phyloP scores from a whole-genome alignment of 2,888 invertebrate species.

The Heliconius sara region DNA sequence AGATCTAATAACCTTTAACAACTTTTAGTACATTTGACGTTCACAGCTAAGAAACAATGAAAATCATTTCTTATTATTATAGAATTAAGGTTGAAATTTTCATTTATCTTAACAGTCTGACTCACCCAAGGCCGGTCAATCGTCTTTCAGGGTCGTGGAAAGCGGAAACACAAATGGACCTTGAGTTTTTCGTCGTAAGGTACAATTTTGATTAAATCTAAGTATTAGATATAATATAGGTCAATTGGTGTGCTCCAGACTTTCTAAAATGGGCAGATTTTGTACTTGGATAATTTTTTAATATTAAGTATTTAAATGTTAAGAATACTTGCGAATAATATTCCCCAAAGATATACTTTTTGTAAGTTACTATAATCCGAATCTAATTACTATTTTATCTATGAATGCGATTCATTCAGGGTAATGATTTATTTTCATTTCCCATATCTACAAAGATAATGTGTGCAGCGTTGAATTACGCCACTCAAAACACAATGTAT shows the following conservation, averaged over 20 bases:
- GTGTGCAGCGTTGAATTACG: background rate
- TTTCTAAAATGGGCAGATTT: background rate
- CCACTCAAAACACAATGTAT: background rate
- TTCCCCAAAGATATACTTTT: background rate
- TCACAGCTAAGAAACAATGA: background rate
- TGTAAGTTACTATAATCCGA: background rate
- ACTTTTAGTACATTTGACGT: background rate
- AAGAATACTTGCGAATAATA: background rate
- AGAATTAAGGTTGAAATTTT: background rate
- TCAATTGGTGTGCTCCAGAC: background rate
- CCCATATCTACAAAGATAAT: background rate
- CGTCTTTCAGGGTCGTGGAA: slow-evolving; percentile 32
- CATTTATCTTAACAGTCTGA: slow-evolving; percentile 18
- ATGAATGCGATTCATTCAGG: background rate
- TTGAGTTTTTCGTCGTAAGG: slow-evolving; percentile 17
- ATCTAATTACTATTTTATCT: background rate
- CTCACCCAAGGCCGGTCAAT: slow-evolving; percentile 38
- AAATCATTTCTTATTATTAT: background rate
- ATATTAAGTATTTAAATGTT: background rate
- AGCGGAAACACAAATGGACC: slow-evolving; percentile 11
- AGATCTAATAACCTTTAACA: background rate
- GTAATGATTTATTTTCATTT: background rate
- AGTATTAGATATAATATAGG: slow-evolving; percentile 18
- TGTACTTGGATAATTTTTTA: background rate
- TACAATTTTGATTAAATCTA: slow-evolving; percentile 2